Conservation (phyloP, 1,140 invertebrate genomes). For the Hylaeus anthracinus region DNA sequence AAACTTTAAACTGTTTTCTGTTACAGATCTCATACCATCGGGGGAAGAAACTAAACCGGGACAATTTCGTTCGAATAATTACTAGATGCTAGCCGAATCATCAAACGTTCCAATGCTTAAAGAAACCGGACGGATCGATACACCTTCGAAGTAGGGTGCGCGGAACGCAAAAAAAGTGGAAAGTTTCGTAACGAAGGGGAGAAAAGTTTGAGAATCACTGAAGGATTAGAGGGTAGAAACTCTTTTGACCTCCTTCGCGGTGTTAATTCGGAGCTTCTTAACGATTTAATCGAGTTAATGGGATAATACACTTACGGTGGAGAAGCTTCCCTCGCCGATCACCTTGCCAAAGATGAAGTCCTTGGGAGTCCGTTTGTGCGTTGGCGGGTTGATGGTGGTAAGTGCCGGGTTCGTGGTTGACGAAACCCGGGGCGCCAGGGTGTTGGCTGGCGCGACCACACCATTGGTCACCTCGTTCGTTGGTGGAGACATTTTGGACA, state of each 20-base stretch:
- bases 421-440: conserved; percentile 69
- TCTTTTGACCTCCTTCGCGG: neutral
- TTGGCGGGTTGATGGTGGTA: conserved; percentile 77
- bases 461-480: conserved; percentile 78
- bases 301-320: conserved; percentile 85
- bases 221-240: neutral
- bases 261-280: conserved; percentile 2
- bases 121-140: conserved; percentile 21
- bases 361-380: conserved; percentile 87
- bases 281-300: conserved; percentile 36
- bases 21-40: too few relatives aligned
- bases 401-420: conserved; percentile 68
- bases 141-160: neutral
- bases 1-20: too few relatives aligned
- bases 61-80: too few relatives aligned
- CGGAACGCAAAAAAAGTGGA: conserved; percentile 1
- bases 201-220: conserved; percentile 20
- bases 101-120: neutral
- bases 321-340: conserved; percentile 98
- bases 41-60: too few relatives aligned
- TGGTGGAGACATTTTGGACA: conserved; percentile 80
- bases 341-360: conserved; percentile 98
- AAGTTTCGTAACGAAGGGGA: conserved; percentile 27
- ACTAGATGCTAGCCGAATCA: too few relatives aligned
- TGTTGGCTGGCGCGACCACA: conserved; percentile 70